A percentile compares a stretch with the other conserved stretches of the same genome.
phyloP scores from a whole-genome alignment of 2,888 invertebrate species.

The Kuschelorhynchus macadamiae region DNA sequence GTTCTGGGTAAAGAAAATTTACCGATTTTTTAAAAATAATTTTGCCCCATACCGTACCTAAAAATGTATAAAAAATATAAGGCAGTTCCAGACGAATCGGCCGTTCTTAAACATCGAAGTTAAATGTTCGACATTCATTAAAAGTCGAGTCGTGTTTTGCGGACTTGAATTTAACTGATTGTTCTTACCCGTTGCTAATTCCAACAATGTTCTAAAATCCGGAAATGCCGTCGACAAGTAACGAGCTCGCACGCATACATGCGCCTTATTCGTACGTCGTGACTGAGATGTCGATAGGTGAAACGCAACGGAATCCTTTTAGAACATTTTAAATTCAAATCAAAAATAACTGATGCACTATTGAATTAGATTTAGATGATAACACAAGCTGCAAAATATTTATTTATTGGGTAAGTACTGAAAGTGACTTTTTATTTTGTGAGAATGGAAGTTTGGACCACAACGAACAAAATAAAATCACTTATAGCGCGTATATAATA shows the following conservation, averaged over 20 bases:
- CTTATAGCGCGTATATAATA: neutral
- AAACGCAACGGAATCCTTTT: constrained; percentile 36
- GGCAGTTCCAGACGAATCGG: constrained; percentile 12
- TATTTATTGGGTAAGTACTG: too few species aligned
- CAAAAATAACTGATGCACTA: constrained; percentile 12
- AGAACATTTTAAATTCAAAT: constrained; percentile 31
- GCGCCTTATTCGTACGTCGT: constrained; percentile 26
- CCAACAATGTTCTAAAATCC: constrained; percentile 48
- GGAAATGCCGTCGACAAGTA: constrained; percentile 42
- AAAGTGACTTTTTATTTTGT: too few species aligned
- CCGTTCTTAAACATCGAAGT: constrained; percentile 16
- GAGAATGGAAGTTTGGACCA: too few species aligned
- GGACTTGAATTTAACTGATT: constrained; percentile 46
- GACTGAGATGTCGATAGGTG: constrained; percentile 41
- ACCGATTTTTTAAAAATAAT: too few species aligned
- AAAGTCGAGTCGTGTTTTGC: constrained; percentile 39
- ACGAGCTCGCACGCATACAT: constrained; percentile 47
- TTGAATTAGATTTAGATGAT: too few species aligned
- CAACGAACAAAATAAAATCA: too few species aligned
- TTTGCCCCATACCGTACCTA: too few species aligned
- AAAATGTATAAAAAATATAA: too few species aligned
- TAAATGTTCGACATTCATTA: constrained; percentile 44
- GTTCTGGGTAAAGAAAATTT: too few species aligned
- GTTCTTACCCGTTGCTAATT: constrained; percentile 45
- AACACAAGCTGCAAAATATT: too few species aligned